phyloP scores from a whole-genome alignment of 2,797 vertebrate species.

The Hydrolagus colliei region DNA sequence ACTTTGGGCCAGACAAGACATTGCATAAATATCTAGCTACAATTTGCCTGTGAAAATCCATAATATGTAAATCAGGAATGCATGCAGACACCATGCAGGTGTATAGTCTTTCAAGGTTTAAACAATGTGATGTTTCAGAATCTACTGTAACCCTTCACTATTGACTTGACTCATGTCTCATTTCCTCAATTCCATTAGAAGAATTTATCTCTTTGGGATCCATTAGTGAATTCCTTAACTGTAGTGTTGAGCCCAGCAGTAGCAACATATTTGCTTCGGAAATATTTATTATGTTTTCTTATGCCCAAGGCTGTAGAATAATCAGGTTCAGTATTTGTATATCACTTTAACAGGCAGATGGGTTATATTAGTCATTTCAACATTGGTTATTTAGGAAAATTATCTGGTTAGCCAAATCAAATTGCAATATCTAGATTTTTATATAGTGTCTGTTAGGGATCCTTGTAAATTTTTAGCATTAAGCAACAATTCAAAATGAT shows the following conservation, averaged over 20 bases:
- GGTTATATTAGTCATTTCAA: neutral
- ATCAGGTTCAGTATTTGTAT: neutral
- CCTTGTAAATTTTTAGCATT: neutral
- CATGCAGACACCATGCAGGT: too few relatives aligned
- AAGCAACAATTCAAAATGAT: neutral
- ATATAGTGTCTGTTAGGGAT: neutral
- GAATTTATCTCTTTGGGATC: neutral
- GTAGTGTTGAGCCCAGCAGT: neutral
- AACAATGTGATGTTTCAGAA: too few relatives aligned
- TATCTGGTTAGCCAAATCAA: neutral
- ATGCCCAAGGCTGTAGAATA: neutral
- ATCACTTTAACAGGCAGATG: neutral
- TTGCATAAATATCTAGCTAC: too few relatives aligned
- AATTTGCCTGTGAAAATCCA: too few relatives aligned
- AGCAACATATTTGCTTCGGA: neutral
- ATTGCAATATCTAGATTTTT: neutral
- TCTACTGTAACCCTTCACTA: too few relatives aligned
- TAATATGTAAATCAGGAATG: too few relatives aligned
- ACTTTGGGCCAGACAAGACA: too few relatives aligned
- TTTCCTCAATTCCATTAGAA: neutral
- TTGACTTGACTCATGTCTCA: too few relatives aligned
- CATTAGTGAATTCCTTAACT: neutral
- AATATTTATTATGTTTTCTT: neutral
- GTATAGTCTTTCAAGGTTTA: too few relatives aligned
- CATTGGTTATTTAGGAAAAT: neutral